Percentiles rank a stretch among this genome's conserved stretches.
Evolutionary conservation across 2,888 invertebrate species (phyloP).

Genomic region (Eupithecia subfuscata): DNA sequence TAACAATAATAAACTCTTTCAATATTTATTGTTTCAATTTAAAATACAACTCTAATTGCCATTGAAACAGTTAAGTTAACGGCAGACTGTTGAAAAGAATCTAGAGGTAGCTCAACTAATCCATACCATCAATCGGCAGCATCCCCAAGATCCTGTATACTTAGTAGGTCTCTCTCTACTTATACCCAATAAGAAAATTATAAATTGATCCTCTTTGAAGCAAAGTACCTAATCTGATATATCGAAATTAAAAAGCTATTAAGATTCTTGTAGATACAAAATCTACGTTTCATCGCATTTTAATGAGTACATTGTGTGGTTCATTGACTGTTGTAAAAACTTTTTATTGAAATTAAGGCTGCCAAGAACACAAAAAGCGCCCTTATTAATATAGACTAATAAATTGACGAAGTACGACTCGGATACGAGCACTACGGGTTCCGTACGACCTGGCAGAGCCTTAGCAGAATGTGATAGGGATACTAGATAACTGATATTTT

Average conservation of each 20-base stretch:
- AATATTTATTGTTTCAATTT: too few relatives aligned
- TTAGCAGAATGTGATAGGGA: too few relatives aligned
- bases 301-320: constrained; percentile 15
- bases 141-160: too few relatives aligned
- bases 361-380: background rate
- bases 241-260: constrained; percentile 26
- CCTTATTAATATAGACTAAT: background rate
- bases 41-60: too few relatives aligned
- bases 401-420: background rate
- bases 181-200: background rate
- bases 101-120: too few relatives aligned
- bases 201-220: background rate
- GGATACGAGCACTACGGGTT: background rate
- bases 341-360: background rate
- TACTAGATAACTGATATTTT: too few relatives aligned
- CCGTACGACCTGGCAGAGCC: too few relatives aligned
- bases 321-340: constrained; percentile 20
- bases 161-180: too few relatives aligned
- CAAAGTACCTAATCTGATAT: background rate
- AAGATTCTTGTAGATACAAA: constrained; percentile 36
- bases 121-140: too few relatives aligned
- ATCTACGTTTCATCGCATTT: constrained; percentile 24
- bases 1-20: too few relatives aligned
- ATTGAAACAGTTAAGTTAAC: too few relatives aligned
- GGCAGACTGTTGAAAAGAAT: too few relatives aligned